Conservation (phyloP, 2,113 vertebrate genomes). For the Siniperca knerii region DNA sequence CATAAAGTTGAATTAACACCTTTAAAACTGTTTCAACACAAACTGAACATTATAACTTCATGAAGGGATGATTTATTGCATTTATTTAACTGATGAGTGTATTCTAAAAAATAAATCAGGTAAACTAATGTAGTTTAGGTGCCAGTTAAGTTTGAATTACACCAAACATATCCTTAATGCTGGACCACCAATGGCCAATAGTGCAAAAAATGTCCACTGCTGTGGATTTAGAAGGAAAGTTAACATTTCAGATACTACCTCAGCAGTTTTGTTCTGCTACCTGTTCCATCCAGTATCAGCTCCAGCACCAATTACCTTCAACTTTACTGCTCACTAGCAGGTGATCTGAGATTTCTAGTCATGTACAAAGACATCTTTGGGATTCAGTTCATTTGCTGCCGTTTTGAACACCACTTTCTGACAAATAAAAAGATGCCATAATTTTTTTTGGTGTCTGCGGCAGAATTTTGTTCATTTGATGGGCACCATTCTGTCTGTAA, state of each 20-base stretch:
- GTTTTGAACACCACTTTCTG: background rate
- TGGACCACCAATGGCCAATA: background rate
- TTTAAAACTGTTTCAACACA: background rate
- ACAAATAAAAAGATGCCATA: background rate
- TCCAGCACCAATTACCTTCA: background rate
- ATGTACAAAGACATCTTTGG: background rate
- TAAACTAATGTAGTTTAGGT: background rate
- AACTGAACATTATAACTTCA: background rate
- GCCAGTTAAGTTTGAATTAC: background rate
- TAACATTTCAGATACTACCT: background rate
- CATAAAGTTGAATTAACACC: too few relatives aligned
- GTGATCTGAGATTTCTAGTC: background rate
- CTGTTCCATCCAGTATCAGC: background rate
- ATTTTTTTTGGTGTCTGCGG: background rate
- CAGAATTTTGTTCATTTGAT: background rate
- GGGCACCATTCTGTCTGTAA: background rate
- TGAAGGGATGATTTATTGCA: background rate
- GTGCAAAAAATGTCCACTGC: background rate
- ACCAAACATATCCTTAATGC: background rate
- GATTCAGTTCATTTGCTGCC: too few relatives aligned
- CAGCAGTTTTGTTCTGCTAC: background rate
- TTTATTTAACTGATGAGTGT: background rate
- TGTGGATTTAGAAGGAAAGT: background rate
- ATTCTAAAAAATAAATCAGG: background rate
- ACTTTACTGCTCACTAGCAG: background rate